Evolutionary conservation across 2,113 vertebrate species (phyloP).

Genomic region (Lamprotornis superbus): DNA sequence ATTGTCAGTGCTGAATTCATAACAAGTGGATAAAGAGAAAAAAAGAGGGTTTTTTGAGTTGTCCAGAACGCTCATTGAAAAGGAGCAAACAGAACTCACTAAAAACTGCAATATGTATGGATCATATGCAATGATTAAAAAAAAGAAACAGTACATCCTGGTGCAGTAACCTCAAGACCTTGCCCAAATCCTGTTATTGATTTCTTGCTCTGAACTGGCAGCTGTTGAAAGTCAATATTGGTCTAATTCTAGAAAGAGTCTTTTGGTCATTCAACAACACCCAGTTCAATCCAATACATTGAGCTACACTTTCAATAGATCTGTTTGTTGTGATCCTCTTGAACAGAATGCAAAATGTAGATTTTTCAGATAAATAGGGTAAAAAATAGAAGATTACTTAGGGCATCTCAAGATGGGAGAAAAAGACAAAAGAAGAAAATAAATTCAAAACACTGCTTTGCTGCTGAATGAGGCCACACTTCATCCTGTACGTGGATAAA

Average conservation of each 20-base stretch:
- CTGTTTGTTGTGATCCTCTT: background rate
- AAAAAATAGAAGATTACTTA: background rate
- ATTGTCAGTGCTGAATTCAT: background rate
- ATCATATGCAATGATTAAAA: background rate
- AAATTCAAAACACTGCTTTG: background rate
- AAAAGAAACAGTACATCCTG: background rate
- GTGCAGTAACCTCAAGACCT: background rate
- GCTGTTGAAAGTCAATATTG: background rate
- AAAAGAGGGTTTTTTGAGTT: rapidly evolving
- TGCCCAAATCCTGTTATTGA: background rate
- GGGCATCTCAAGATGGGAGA: background rate
- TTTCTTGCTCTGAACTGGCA: background rate
- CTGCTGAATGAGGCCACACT: background rate
- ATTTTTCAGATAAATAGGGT: background rate
- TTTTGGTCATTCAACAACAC: background rate
- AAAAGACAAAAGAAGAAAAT: background rate
- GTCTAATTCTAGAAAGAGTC: background rate
- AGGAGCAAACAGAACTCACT: background rate
- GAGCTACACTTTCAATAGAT: background rate
- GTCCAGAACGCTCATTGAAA: background rate
- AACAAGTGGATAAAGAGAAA: background rate
- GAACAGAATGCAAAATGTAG: background rate
- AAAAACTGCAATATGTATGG: background rate
- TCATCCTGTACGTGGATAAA: background rate
- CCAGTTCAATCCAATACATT: background rate